Percentiles rank a stretch among this genome's conserved stretches.
These are phyloP conservation scores for Sebastes umbrosus DNA, from an alignment of 2,797 vertebrate species.

Conservation along the genomic window DNA sequence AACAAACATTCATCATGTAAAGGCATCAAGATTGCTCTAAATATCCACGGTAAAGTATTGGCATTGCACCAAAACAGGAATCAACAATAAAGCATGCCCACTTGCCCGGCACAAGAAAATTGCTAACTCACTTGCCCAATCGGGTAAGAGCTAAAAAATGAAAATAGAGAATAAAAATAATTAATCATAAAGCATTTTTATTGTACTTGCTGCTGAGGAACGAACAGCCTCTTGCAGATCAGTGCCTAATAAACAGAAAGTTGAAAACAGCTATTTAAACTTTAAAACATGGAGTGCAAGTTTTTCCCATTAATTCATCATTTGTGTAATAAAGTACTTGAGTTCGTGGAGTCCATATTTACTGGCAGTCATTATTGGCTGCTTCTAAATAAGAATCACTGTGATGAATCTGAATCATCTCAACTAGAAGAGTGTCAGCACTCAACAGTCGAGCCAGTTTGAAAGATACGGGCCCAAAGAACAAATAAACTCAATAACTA, in stretches of 20 bases:
- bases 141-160: not conserved
- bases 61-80: not conserved
- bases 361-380: conserved; percentile 11
- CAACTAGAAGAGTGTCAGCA: conserved; percentile 10
- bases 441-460: not conserved
- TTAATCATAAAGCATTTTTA: not conserved
- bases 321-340: conserved; percentile 8
- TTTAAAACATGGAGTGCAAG: not conserved
- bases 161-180: not conserved
- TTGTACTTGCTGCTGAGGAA: not conserved
- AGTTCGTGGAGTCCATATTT: conserved; percentile 27
- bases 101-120: not conserved
- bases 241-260: conserved; percentile 1
- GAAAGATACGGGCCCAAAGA: conserved; percentile 3
- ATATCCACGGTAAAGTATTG: not conserved
- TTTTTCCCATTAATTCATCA: conserved; percentile 3
- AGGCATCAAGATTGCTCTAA: not conserved
- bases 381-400: conserved; percentile 11
- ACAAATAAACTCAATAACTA: conserved; percentile 5
- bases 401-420: conserved; percentile 31
- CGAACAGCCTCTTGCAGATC: not conserved
- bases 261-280: conserved; percentile 2
- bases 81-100: not conserved
- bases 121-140: not conserved
- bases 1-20: not conserved